phyloP scores from a whole-genome alignment of 2,113 vertebrate genomes.

The Calonectris borealis region DNA sequence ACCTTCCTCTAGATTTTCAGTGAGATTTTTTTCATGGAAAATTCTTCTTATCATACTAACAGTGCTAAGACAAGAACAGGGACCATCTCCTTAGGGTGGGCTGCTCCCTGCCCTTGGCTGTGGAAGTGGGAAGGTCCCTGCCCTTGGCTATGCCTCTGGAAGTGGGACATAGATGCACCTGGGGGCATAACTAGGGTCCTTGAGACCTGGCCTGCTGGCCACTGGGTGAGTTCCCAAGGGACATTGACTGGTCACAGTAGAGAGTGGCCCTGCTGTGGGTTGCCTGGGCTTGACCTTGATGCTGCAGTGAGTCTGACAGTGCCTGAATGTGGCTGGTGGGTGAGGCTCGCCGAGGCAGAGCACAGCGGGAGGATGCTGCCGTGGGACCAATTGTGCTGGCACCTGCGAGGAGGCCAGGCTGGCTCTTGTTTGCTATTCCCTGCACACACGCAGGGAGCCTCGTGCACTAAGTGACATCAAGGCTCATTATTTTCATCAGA shows the following conservation, averaged over 20 bases:
- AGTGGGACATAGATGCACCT: background rate
- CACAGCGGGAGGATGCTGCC: background rate
- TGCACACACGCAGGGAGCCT: conserved; percentile 74
- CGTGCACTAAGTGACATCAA: conserved; percentile 88
- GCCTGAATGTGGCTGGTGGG: background rate
- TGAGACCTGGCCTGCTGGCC: background rate
- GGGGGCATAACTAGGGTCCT: background rate
- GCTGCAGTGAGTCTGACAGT: background rate
- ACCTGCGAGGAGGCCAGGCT: conserved; percentile 15
- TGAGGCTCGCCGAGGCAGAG: background rate
- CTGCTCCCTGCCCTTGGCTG: background rate
- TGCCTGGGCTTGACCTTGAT: background rate
- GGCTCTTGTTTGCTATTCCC: conserved; percentile 81
- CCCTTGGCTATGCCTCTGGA: background rate
- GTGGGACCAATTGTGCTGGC: background rate
- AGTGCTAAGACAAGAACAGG: background rate
- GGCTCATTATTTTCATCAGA: conserved; percentile 94
- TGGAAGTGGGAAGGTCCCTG: background rate
- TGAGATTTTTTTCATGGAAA: background rate
- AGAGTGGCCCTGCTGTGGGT: background rate
- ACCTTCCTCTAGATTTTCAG: background rate
- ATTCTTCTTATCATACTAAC: background rate
- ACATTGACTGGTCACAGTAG: background rate
- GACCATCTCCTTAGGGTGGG: background rate
- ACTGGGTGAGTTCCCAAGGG: background rate